These are phyloP conservation scores for Polyodon spathula DNA, from an alignment of 2,113 vertebrate genomes.

Conservation along the genomic window DNA sequence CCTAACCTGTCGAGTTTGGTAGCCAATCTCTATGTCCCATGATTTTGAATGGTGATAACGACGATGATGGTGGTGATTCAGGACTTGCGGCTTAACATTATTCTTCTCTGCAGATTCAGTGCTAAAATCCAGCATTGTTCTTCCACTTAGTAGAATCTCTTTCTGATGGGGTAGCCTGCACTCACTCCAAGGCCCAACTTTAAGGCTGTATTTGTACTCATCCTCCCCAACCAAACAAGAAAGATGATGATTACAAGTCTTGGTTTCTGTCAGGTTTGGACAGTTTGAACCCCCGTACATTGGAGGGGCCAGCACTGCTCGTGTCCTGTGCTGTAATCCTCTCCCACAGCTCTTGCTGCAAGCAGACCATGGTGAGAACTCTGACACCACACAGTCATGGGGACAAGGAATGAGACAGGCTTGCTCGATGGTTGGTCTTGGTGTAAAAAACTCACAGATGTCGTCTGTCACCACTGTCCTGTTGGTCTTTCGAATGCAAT, in stretches of 20 bases:
- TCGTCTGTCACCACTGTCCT: constrained; percentile 56
- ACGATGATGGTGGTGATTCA: constrained; percentile 30
- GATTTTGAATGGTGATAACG: constrained; percentile 32
- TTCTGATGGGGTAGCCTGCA: constrained; percentile 64
- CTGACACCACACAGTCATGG: constrained; percentile 77
- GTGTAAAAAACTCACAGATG: constrained; percentile 82
- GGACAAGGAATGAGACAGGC: constrained; percentile 91
- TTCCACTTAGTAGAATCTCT: constrained; percentile 47
- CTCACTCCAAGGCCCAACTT: constrained; percentile 73
- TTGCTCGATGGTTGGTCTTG: constrained; percentile 68
- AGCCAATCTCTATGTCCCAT: constrained; percentile 71
- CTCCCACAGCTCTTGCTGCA: constrained; percentile 63
- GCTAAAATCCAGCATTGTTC: constrained; percentile 59
- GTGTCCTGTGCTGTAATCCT: constrained; percentile 66
- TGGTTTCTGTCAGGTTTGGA: constrained; percentile 74
- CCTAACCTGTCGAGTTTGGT: constrained; percentile 73
- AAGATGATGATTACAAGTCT: constrained; percentile 44
- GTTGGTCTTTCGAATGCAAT: constrained; percentile 73
- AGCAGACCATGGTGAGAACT: constrained; percentile 77
- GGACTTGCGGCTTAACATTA: constrained; percentile 34
- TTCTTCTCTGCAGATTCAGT: constrained; percentile 56
- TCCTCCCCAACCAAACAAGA: constrained; percentile 65
- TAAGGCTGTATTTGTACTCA: constrained; percentile 76
- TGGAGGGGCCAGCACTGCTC: constrained; percentile 67
- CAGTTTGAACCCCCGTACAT: constrained; percentile 79